Conservation (phyloP, 2,113 vertebrate genomes). For the Theristicus caerulescens region DNA sequence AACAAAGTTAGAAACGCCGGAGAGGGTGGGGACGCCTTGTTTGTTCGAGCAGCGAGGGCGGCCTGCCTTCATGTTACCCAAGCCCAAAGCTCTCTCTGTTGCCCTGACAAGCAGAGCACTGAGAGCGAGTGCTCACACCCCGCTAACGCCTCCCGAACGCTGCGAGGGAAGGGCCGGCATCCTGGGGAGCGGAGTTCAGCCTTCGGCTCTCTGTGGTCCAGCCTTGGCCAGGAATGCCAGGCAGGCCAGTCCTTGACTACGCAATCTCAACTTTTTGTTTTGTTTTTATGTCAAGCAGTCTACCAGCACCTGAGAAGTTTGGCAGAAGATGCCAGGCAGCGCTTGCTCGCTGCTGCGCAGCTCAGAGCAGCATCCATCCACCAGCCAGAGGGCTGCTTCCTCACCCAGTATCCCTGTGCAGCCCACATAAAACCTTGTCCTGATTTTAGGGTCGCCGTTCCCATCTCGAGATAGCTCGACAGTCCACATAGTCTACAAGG, state of each 20-base stretch:
- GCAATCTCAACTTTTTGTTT: background rate
- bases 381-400: background rate
- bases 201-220: background rate
- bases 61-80: background rate
- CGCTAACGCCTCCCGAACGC: background rate
- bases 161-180: background rate
- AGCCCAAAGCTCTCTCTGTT: background rate
- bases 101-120: background rate
- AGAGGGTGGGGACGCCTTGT: background rate
- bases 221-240: background rate
- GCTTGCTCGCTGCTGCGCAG: fast-evolving
- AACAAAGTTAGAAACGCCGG: background rate
- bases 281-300: background rate
- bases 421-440: background rate
- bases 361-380: background rate
- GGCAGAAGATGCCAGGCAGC: background rate
- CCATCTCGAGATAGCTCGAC: background rate
- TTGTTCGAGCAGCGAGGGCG: background rate
- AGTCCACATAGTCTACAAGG: background rate
- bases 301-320: background rate
- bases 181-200: background rate
- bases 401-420: background rate
- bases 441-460: background rate
- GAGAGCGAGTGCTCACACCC: background rate
- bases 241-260: background rate